Base-by-base conservation (phyloP, 2,888 invertebrate genomes). In the Macrosiphum euphorbiae region DNA sequence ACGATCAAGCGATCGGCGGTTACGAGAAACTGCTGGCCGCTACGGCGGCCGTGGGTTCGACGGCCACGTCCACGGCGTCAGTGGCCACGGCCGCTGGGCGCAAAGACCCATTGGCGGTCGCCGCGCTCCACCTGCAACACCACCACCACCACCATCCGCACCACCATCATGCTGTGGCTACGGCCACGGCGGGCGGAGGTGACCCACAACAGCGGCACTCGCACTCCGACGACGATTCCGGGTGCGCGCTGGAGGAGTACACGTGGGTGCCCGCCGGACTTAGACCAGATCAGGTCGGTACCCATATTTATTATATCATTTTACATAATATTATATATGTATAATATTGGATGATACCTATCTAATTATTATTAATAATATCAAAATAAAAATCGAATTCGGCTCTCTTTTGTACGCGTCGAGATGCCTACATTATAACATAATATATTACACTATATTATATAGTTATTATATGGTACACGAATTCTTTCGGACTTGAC, bases 181-280 rank as follows among this genome's bases (percentile, higher is more conserved):
- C 95, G 97, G 67, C 92, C 28, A 87, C 55, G 4, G 52, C 26
- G 13, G 86, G 87, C 35, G 91, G 89, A 88, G 95, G 96, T 95
- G 98, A 98, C 95, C 97, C 98, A 94, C 98, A 98, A 95, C 94
- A 94, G 55, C 96, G 98, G 94, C 98, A 98, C 95, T 98, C 98
- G 90, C 98, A 99, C 96, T 98, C 98, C 95, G 99, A 99, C 96
- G 99, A 99, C 96, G 99, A 99, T 96, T 98, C 98, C 93, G 99
- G 99, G 24, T 99, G 99, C 96, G 99, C 99, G 47, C 96, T 99
- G 95, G 99, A 99, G 96, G 99, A 99, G 96, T 99, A 99, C 96
- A 99, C 99, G 3, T 99, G 99, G 99, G 98, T 99, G 95, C 99
- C 99, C 84, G 98, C 98, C 5, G 99, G 99, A 94, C 96, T 99